Conservation (phyloP, 2,113 vertebrate genomes). For the Sprattus sprattus region DNA sequence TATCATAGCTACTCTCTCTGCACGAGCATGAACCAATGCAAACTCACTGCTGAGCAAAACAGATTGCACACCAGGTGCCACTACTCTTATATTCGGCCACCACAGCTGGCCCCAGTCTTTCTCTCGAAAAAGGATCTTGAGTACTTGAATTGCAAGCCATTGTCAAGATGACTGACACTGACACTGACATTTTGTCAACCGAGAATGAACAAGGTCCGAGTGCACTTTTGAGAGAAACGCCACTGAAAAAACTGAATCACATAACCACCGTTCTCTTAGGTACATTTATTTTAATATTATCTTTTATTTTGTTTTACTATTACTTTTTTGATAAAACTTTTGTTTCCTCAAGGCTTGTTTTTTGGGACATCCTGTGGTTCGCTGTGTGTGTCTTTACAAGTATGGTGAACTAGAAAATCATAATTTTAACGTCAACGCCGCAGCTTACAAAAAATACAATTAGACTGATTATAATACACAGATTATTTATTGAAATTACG, state of each 20-base stretch:
- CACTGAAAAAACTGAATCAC: too few species aligned
- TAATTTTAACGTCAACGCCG: not conserved
- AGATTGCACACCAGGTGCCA: not conserved
- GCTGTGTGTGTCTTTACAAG: not conserved
- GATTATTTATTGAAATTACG: not conserved
- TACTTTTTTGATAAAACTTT: too few species aligned
- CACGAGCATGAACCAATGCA: not conserved
- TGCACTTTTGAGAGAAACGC: too few species aligned
- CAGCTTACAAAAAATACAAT: not conserved
- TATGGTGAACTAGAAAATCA: not conserved
- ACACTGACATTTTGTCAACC: too few species aligned
- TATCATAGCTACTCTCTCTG: not conserved
- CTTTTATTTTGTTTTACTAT: too few species aligned
- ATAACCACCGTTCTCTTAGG: too few species aligned
- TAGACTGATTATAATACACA: not conserved
- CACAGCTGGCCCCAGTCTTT: not conserved
- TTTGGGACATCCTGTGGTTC: not conserved
- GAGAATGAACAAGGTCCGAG: too few species aligned
- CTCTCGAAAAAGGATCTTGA: not conserved
- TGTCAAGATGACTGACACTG: not conserved
- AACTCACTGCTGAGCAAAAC: not conserved
- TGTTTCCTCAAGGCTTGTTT: not conserved
- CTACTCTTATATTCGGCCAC: not conserved
- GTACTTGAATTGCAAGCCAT: not conserved
- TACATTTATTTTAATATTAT: too few species aligned